Evolutionary conservation across 1,140 invertebrate species (phyloP), one percentile per base, ranked within the genome.

Genomic region (Adoxophyes honmai): DNA sequence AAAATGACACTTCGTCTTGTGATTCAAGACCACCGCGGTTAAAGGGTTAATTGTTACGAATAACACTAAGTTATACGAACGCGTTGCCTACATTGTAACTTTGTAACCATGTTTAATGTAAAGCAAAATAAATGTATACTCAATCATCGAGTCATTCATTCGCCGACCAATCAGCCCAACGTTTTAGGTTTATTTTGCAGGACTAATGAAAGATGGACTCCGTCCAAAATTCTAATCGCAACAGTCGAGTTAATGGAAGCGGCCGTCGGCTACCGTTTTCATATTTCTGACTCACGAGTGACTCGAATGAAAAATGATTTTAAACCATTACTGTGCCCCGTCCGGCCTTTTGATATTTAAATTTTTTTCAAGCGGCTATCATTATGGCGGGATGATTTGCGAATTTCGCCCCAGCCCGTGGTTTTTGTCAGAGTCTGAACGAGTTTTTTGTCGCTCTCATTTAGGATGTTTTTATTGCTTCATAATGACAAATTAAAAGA

Each of bases 271-370:
- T 86, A 86, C 86, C 83, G 86, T 88, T 85, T 85, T 77, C 80
- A 77, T 79, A 66, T 68, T 76, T 79, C 83, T 81, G 81, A 84
- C 77, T 84, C 83, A 75, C 75, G 75, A 85, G 69, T 85, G 81
- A 81, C 75, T 86, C 75, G 77, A 79, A 88, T 88, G 85, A 88
- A 88, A 86, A 88, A 88, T 88, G 85, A 86, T 79, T 88, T 88
- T 86, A 88, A 88, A 88, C 85, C 85, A 88, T 88, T 88, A 88
- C 71, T 70, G 77, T 73, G 83, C 78, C 81, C 78, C 83, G 85
- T 86, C 83, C 83, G 81, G 81, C 74, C 83, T 88, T 86, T 88
- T 88, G 83, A 88, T 88, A 88, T 88, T 88, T 88, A 86, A 88
- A 82, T 88, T 88, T 86, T 87, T 88, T 88, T 84, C 75, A 88